Evolutionary conservation across 2,888 invertebrate species (phyloP), one percentile per base, ranked within the genome.

Genomic region (Gnatocerus cornutus): DNA sequence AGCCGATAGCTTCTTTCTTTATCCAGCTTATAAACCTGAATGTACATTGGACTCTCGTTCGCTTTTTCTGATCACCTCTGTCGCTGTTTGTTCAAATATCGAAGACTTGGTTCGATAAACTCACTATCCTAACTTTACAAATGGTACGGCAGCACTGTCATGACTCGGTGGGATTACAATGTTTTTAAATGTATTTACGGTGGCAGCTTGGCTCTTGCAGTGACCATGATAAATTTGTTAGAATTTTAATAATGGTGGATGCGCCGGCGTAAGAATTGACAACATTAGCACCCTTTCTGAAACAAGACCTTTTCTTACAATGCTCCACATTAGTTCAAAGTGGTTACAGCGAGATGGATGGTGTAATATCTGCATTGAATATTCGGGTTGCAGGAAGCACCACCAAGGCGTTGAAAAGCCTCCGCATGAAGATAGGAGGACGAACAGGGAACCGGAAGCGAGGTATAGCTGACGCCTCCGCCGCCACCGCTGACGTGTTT

Each of bases 11-110:
- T 58, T 72, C 71, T 55, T 65, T 72, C 66, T 75, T 76, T 75
- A 78, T 76, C 76, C 77, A 66, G 64, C 75, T 78, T 78, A 78
- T 77, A 76, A 76, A 78, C 73, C 73, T 61, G 71, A 73, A 76
- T 77, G 68, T 71, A 70, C 72, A 64, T 30, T 52, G 37, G n/a
- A 48, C 41, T 6, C 52, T 48, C 48, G 58, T 56, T 67, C 59
- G 41, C 65, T 48, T 56, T 65, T 67, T 30, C 43, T 67, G 59
- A 67, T 67, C 66, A 59, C 52, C 41, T 29, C 59, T 59, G 66
- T 67, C 66, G 58, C 41, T 67, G 66, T 67, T 67, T 52, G 66
- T 67, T 67, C 66, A 67, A 67, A 67, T 67, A 59, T 59, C 58
- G 58, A 9, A 59, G 16, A 12, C 29, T 30, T 43, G 30, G 59